Conservation (phyloP, 2,888 invertebrate genomes). For the Oscheius onirici region DNA sequence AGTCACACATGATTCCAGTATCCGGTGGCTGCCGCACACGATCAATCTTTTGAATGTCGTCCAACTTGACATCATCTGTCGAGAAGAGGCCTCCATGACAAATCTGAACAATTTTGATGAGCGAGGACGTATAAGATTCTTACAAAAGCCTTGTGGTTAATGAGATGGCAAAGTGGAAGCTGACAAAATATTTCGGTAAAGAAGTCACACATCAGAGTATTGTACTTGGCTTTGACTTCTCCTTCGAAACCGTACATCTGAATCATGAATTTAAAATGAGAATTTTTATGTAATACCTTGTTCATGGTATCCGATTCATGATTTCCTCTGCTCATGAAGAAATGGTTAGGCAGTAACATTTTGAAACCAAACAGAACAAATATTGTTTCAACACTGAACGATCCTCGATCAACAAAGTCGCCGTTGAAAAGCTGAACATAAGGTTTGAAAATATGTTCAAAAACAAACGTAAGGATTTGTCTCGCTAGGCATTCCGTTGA, state of each 20-base stretch:
- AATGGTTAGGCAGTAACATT: constrained; percentile 91
- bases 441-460: background rate
- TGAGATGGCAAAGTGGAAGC: constrained; percentile 88
- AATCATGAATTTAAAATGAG: constrained; percentile 74
- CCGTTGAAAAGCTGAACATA: constrained; percentile 88
- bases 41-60: constrained; percentile 87
- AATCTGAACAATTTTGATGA: constrained; percentile 76
- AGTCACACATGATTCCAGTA: constrained; percentile 96
- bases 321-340: constrained; percentile 98
- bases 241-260: constrained; percentile 98
- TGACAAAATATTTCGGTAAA: constrained; percentile 99
- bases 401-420: constrained; percentile 98
- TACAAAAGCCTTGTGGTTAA: constrained; percentile 85
- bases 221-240: constrained; percentile 93
- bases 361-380: constrained; percentile 96
- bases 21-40: constrained; percentile 96
- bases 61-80: constrained; percentile 89
- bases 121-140: constrained; percentile 48
- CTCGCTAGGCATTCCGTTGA: constrained; percentile 94
- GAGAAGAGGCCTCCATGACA: constrained; percentile 98
- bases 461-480: constrained; percentile 89
- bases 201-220: constrained; percentile 91
- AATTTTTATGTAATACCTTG: constrained; percentile 42
- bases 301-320: constrained; percentile 98
- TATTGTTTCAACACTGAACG: constrained; percentile 98